Evolutionary conservation across 2,113 vertebrate genomes (phyloP), one percentile per base, ranked within the genome.

Genomic region (Scopus umbretta): DNA sequence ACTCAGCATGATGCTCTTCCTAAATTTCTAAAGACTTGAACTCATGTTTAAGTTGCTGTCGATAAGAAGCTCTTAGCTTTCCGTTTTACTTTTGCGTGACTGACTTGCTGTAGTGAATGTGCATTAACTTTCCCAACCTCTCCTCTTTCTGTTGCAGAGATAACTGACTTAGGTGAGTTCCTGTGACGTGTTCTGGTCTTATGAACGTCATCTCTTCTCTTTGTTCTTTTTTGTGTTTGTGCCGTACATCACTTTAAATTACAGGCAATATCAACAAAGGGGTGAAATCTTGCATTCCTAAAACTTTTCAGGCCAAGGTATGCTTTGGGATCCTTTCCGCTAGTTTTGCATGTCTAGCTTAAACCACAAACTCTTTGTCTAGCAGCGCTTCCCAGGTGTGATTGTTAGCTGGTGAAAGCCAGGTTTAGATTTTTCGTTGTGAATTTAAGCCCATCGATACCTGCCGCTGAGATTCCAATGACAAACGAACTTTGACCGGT

Each of bases 91-190:
- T 66, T 26, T 96, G 92, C 87, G 36, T 29, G 75, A 52, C 90
- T 95, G 55, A 71, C 92, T 66, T 90, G 36, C 93, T 96, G 66
- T 93, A 86, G 63, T 94, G 88, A 88, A 89, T 2, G 32, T 93
- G 80, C 43, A 68, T 50, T 98, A 94, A 97, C 81, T 96, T 96
- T 96, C 94, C 96, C 88, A 97, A 97, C 96, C 93, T 93, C 91
- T 98, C 78, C 97, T 96, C 97, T 98, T 98, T 98, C 96, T 97
- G 97, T 98, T 98, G 80, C 98, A 99, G 98, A 98, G 92, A 90
- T 99, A 97, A 97, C 97, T 97, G 98, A 99, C 88, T 49, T 98
- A 97, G 98, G 98, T 98, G 97, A 98, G 98, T 98, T 90, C 79
- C 80, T 95, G 38, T 23, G n/a, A 38, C 84, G 55, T 89, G 19